phyloP scores from a whole-genome alignment of 2,888 invertebrate genomes.

The Erpobdella octoculata region DNA sequence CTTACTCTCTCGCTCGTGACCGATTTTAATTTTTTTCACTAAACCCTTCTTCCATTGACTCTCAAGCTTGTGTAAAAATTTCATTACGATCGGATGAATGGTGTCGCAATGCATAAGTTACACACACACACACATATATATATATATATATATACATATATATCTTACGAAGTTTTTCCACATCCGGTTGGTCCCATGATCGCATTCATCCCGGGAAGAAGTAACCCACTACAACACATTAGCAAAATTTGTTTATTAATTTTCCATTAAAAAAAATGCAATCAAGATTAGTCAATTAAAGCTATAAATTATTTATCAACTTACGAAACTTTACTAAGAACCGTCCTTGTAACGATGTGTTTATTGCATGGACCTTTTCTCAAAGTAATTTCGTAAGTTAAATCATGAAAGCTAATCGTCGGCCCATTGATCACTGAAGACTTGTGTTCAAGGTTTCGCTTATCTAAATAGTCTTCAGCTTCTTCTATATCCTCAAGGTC shows the following conservation, averaged over 20 bases:
- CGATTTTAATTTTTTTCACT: no score
- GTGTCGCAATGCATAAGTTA: no score
- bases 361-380: background rate
- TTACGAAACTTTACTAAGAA: conserved; percentile 19
- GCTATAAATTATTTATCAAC: no score
- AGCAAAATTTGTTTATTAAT: no score
- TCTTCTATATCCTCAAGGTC: no score
- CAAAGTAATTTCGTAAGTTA: conserved; percentile 21
- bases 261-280: no score
- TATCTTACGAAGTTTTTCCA: conserved; percentile 35
- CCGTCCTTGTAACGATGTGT: background rate
- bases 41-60: no score
- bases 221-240: conserved; percentile 32
- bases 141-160: background rate
- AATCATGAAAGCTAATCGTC: conserved; percentile 29
- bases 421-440: conserved; percentile 25
- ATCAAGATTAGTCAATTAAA: no score
- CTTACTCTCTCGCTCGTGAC: no score
- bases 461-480: conserved; percentile 9
- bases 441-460: conserved; percentile 1
- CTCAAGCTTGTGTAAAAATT: no score
- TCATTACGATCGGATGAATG: no score
- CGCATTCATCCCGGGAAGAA: conserved; percentile 34
- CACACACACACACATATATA: no score
- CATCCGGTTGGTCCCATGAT: conserved; percentile 35